Evolutionary conservation across 2,797 vertebrate genomes (phyloP).

Genomic region (Cuculus canorus): DNA sequence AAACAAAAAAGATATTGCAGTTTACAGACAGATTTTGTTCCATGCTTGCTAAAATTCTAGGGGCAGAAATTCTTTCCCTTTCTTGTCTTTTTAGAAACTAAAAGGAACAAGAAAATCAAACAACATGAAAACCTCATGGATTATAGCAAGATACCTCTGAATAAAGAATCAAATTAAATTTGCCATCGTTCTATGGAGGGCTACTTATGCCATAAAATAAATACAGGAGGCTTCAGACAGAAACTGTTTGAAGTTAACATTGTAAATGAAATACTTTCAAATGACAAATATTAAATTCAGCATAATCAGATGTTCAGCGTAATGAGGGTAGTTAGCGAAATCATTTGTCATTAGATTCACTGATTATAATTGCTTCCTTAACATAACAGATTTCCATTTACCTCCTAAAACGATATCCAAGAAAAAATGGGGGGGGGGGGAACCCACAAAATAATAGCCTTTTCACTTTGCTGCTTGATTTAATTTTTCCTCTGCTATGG

Average conservation of each 20-base stretch:
- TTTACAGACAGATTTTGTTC: background rate
- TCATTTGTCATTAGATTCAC: constrained; percentile 59
- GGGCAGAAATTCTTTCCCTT: background rate
- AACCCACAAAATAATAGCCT: background rate
- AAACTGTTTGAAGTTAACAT: background rate
- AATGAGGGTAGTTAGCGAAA: constrained; percentile 57
- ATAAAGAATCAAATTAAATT: background rate
- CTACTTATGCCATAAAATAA: background rate
- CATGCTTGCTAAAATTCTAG: background rate
- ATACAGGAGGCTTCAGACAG: background rate
- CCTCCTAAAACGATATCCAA: constrained; percentile 2
- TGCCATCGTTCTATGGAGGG: background rate
- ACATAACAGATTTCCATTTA: background rate
- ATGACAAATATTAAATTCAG: background rate
- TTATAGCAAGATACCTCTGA: background rate
- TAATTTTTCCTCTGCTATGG: background rate
- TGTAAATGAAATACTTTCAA: constrained; percentile 37
- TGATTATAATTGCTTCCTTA: constrained; percentile 71
- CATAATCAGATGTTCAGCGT: constrained; percentile 29
- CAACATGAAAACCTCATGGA: background rate
- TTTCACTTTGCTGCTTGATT: background rate
- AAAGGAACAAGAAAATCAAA: background rate
- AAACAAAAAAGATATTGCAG: background rate
- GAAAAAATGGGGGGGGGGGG: background rate
- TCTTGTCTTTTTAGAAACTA: background rate